Evolutionary conservation across 1,140 invertebrate genomes (phyloP), one percentile per base, ranked within the genome.

Genomic region (Dreissena polymorpha): DNA sequence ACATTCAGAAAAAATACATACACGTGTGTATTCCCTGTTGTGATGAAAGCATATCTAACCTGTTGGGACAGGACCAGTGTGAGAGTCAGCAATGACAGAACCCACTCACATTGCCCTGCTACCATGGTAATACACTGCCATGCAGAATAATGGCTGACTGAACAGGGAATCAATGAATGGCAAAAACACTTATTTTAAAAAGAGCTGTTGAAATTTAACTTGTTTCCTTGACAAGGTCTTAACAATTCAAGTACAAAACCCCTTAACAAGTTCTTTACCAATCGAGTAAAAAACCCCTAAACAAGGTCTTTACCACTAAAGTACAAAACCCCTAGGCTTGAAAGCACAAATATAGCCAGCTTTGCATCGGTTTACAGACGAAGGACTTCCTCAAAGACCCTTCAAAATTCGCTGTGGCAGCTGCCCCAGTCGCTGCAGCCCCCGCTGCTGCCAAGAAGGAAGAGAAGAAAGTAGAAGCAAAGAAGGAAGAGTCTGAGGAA

Each of bases 351-450:
- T n/a, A n/a, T n/a, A n/a, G n/a, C n/a, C n/a, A n/a, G n/a, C n/a
- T n/a, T n/a, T n/a, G n/a, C n/a, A n/a, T n/a, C n/a, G n/a, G n/a
- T n/a, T n/a, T 86, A 87, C 88, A 93, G 92, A 89, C 92, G 51
- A 94, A 94, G 86, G 93, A 94, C 70, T 93, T 90, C 88, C 93
- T 94, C 25, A 91, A 96, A 95, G 97, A 99, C 94, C 98, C 98
- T 72, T 96, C 96, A 91, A 99, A 99, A 94, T 99, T 99, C 92
- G 97, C 96, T 79, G 88, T 86, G 29, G 95, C 94, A n/a, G 91
- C 94, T 53, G 92, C 94, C 53, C 94, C 95, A 79, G 93, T 95
- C 63, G 94, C 95, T 77, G 93, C 95, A 72, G 95, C 95, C 51
- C 94, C 94, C 7, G 94, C 94, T 3, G 93, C 94, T 72, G 93